Evolutionary conservation across 2,113 vertebrate genomes (phyloP).

Genomic region (Brachypteracias leptosomus): DNA sequence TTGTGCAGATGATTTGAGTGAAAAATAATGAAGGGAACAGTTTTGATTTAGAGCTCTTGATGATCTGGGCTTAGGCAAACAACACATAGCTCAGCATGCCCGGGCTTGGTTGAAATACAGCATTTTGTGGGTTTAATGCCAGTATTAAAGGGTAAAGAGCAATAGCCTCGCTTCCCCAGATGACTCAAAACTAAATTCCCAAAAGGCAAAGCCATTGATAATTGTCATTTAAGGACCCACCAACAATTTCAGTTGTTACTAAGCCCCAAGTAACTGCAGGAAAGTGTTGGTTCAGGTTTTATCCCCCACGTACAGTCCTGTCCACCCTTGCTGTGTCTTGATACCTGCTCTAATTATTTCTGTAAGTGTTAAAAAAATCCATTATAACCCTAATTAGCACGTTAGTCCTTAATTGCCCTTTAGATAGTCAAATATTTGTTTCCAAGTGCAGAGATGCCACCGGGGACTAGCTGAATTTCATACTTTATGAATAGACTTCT

Average conservation of each 20-base stretch:
- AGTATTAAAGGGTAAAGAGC: background rate
- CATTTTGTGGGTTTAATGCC: background rate
- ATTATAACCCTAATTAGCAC: constrained; percentile 20
- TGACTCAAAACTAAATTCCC: background rate
- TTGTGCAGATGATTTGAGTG: background rate
- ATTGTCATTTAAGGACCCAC: fast-evolving
- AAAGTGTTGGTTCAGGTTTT: background rate
- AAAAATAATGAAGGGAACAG: background rate
- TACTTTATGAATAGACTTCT: background rate
- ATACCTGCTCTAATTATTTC: constrained; percentile 36
- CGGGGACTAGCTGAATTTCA: background rate
- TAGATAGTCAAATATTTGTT: constrained; percentile 28
- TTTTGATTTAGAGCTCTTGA: background rate
- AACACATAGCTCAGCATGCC: background rate
- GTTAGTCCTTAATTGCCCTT: background rate
- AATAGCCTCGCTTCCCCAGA: fast-evolving
- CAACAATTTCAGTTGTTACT: background rate
- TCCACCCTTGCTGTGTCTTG: background rate
- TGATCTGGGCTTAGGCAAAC: background rate
- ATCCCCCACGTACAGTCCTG: background rate
- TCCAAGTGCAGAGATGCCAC: background rate
- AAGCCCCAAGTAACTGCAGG: background rate
- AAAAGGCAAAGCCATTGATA: background rate
- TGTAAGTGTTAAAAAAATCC: background rate
- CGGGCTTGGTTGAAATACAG: background rate